Evolutionary conservation across 2,888 invertebrate genomes (phyloP), one percentile per base, ranked within the genome.

Genomic region (Trichopria drosophilae): DNA sequence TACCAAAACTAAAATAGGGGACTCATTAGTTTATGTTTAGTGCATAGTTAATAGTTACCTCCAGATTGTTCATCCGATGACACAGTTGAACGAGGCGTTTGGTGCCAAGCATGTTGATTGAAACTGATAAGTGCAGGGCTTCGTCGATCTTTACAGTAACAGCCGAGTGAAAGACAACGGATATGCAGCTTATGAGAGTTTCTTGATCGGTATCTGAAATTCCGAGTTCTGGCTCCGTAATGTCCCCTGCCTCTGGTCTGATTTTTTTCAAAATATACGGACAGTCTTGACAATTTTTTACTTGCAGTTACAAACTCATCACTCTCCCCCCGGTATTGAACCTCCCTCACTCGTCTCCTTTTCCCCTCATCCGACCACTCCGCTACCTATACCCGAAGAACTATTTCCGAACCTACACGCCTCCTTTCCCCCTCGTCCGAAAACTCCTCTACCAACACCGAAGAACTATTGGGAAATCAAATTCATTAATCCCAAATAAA

Each of bases 71-170:
- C 77, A 90, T 83, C 37, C 81, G 78, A 65, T 85, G 85, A 69
- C 87, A 87, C 37, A 91, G 77, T 47, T 85, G 80, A 62, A 90
- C 77, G 42, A 90, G 76, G 22, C 84, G 77, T 59, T 85, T 82
- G 4, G 88, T 87, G 43, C 87, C 88, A 19, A 84, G 76, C 47
- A 91, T 84, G 71, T 91, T 91, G 80, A 90, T 86, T 54, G 85
- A 82, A 3, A 89, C 82, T 0, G 90, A 86, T 10, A 82, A 76
- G 68, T 82, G 80, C 36, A 91, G 80, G 1, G 84, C 82, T 71
- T 90, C 90, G 71, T 90, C 87, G 67, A 91, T 91, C 73, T 86
- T 85, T 36, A 91, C 83, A 0, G 90, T 90, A 1, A 90, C 91
- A 0, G 90, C 91, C 18, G 86, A 85, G 75, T 91, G 90, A 76